Evolutionary conservation across 2,113 vertebrate species (phyloP).

Genomic region (human (Homo sapiens)): DNA sequence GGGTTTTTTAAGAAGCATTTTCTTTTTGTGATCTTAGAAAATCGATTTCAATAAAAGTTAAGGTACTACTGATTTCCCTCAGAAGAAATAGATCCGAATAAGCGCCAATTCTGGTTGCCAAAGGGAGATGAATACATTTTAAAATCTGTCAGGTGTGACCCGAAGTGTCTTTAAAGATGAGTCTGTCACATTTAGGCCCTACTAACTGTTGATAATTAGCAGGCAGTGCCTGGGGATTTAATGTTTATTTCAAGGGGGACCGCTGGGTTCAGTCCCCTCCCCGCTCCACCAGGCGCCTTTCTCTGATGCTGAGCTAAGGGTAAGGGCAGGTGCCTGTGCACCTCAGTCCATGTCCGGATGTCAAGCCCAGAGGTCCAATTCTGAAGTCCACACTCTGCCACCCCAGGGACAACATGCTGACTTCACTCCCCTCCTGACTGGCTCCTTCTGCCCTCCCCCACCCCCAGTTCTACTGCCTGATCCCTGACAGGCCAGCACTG

Average conservation of each 20-base stretch:
- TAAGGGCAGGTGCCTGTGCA: not conserved
- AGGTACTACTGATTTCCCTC: not conserved
- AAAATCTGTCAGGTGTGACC: constrained; percentile 50
- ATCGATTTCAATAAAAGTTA: constrained; percentile 50
- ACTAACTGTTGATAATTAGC: constrained; percentile 67
- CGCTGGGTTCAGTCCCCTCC: not conserved
- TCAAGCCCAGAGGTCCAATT: not conserved
- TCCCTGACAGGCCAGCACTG: not conserved
- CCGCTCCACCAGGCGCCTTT: fast-evolving
- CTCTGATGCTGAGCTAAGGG: not conserved
- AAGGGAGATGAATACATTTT: constrained; percentile 62
- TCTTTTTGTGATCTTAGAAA: constrained; percentile 55
- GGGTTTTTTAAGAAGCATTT: constrained; percentile 21
- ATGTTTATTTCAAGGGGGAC: constrained; percentile 63
- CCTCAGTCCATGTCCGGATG: not conserved
- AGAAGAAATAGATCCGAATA: constrained; percentile 32
- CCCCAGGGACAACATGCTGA: not conserved
- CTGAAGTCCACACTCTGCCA: not conserved
- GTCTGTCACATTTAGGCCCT: constrained; percentile 64
- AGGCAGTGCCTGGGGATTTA: constrained; percentile 1
- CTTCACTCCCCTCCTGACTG: not conserved
- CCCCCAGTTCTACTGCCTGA: not conserved
- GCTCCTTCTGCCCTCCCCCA: not conserved
- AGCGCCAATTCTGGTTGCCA: constrained; percentile 47
- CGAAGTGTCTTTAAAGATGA: constrained; percentile 60